These are phyloP conservation scores for Phenganax subtilis DNA, from an alignment of 92 coral and sea anemone genomes.

Conservation along the genomic window DNA sequence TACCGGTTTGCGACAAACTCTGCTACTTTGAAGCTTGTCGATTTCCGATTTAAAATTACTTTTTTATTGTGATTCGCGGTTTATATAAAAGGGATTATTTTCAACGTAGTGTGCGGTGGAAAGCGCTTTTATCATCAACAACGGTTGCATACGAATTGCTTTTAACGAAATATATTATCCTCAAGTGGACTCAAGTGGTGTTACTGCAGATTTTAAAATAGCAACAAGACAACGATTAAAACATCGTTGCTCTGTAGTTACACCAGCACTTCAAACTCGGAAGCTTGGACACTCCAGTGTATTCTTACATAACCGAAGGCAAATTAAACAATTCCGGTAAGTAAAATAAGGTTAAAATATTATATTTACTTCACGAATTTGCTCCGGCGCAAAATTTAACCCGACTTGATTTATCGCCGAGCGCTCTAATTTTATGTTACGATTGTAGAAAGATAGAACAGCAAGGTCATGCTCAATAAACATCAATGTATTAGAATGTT, in stretches of 20 bases:
- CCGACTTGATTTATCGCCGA: too few relatives aligned
- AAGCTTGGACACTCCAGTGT: not conserved
- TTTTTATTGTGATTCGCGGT: not conserved
- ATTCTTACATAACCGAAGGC: too few relatives aligned
- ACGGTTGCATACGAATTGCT: too few relatives aligned
- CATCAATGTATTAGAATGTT: conserved; percentile 9
- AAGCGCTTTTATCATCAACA: not conserved
- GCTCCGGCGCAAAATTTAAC: too few relatives aligned
- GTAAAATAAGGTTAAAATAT: too few relatives aligned
- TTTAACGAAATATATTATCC: too few relatives aligned
- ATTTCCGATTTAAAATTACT: conserved; percentile 4
- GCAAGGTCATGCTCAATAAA: not conserved
- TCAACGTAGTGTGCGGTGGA: not conserved
- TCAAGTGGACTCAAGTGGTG: conserved; percentile 19
- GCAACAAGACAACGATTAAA: not conserved
- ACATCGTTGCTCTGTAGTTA: not conserved
- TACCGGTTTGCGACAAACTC: not conserved
- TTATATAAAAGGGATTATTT: conserved; percentile 24
- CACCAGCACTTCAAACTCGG: not conserved
- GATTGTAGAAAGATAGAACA: not conserved
- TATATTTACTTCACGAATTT: too few relatives aligned
- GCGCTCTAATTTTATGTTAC: too few relatives aligned
- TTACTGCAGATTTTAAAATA: not conserved
- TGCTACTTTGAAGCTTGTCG: not conserved
- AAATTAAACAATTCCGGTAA: too few relatives aligned